Evolutionary conservation across 2,797 vertebrate genomes (phyloP).

Genomic region (Sebastes kiyomatsui): DNA sequence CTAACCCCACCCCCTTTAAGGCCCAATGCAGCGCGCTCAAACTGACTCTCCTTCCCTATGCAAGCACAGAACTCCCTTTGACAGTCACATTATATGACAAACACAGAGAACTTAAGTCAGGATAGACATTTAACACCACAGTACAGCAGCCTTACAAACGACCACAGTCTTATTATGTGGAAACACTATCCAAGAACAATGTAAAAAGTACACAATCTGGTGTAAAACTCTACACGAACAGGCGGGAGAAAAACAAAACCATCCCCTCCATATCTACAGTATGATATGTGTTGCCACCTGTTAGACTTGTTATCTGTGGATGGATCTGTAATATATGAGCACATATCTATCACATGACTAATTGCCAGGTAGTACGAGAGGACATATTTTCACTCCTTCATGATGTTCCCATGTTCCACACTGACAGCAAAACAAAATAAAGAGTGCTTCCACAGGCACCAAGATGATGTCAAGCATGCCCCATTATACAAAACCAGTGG

Average conservation of each 20-base stretch:
- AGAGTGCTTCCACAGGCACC: neutral
- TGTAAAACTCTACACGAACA: neutral
- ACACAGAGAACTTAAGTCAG: neutral
- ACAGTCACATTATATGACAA: neutral
- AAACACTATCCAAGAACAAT: neutral
- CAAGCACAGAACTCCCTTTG: neutral
- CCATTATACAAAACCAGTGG: neutral
- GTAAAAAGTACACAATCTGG: neutral
- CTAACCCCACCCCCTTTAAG: constrained; percentile 44
- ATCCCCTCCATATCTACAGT: neutral
- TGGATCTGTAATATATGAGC: neutral
- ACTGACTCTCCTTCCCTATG: constrained; percentile 7
- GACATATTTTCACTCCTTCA: constrained; percentile 2
- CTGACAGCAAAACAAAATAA: constrained; percentile 6
- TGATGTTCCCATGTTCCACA: constrained; percentile 12
- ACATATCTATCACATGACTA: constrained; percentile 1
- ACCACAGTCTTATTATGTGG: neutral
- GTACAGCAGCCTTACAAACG: neutral
- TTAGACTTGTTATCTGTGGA: constrained; percentile 17
- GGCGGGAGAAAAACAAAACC: neutral
- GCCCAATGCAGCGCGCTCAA: constrained; percentile 22
- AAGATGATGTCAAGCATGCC: neutral
- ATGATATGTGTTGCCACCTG: neutral
- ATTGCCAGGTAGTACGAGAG: neutral
- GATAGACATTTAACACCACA: neutral